Base-by-base conservation (phyloP, 2,113 vertebrate species). In the Ptyas mucosa region DNA sequence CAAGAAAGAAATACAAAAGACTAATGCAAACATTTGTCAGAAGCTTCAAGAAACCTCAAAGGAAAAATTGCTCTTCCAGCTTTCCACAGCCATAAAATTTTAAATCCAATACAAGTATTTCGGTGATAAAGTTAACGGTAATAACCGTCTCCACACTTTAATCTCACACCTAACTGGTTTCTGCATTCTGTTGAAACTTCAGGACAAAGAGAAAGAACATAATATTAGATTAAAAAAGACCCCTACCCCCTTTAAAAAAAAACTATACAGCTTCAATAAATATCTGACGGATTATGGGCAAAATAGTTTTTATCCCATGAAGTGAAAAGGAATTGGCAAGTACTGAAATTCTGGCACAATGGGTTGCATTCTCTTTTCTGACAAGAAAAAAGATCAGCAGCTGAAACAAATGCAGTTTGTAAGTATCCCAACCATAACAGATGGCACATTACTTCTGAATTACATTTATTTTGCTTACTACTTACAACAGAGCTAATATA, bases 101-200 rank as follows among this genome's bases (percentile, higher is more conserved):
- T 94, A 96, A 97, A 97, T 95, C 96, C 97, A 97, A 95, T 97
- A 95, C 43, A 94, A 96, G 93, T 93, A 94, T 95, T 95, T 96
- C 93, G 94, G 88, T 96, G 95, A 97, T 95, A 96, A 97, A 96
- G 96, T 95, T 97, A 95, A 97, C 93, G 0, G 0, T 94, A 95
- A 96, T 92, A 94, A 93, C 90, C 88, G 87, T 93, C 92, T 90
- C 95, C 95, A 91, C 90, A 93, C 95, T 97, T 97, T 96, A 96
- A 97, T 97, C 96, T 97, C 96, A 96, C 96, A 97, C 94, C 94
- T 96, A 97, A 96, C 96, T 95, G 95, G 96, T 95, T 97, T 96
- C 95, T 95, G 94, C 95, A 95, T 95, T 97, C 97, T 96, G 94
- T 95, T 94, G 95, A 96, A 96, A 95, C 96, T 96, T 97, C 94